Percentiles rank a stretch among this genome's conserved stretches.
These are phyloP conservation scores for Papilio demoleus DNA, from an alignment of 2,888 invertebrate genomes.

Conservation along the genomic window DNA sequence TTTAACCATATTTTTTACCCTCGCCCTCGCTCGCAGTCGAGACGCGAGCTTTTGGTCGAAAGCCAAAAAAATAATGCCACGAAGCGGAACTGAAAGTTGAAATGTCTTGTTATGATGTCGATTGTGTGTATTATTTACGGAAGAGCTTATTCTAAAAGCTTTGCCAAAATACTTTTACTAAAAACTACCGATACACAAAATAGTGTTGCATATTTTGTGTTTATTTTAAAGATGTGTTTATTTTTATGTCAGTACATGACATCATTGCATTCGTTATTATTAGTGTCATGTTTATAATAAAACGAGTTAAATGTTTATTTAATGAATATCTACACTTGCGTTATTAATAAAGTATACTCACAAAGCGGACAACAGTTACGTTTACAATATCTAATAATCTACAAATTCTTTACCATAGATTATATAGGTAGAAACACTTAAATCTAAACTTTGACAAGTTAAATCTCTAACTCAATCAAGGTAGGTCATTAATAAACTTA, in stretches of 20 bases:
- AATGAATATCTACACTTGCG: too few relatives aligned
- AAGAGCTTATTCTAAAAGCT: slow-evolving; percentile 27
- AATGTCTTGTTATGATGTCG: slow-evolving; percentile 32
- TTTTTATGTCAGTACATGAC: neutral
- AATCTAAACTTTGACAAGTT: neutral
- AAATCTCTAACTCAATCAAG: neutral
- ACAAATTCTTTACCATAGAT: too few relatives aligned
- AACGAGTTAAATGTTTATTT: too few relatives aligned
- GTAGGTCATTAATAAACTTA: slow-evolving; percentile 2
- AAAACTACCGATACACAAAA: neutral
- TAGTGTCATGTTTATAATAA: too few relatives aligned
- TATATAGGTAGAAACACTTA: too few relatives aligned
- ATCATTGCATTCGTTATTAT: too few relatives aligned
- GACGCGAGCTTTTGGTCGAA: slow-evolving; percentile 24
- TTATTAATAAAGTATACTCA: too few relatives aligned
- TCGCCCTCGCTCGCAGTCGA: slow-evolving; percentile 8
- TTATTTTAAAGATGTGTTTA: neutral
- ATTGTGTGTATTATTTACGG: slow-evolving; percentile 23
- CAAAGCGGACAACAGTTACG: too few relatives aligned
- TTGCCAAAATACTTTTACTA: neutral
- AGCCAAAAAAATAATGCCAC: slow-evolving; percentile 22
- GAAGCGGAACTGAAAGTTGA: slow-evolving; percentile 23
- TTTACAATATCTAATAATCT: too few relatives aligned
- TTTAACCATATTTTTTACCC: slow-evolving; percentile 34
- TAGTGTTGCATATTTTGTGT: too few relatives aligned